A percentile compares a stretch with the other conserved stretches of the same genome.
These are phyloP conservation scores for Drosophila seclusa DNA, from an alignment of 2,888 invertebrate genomes.

Conservation along the genomic window DNA sequence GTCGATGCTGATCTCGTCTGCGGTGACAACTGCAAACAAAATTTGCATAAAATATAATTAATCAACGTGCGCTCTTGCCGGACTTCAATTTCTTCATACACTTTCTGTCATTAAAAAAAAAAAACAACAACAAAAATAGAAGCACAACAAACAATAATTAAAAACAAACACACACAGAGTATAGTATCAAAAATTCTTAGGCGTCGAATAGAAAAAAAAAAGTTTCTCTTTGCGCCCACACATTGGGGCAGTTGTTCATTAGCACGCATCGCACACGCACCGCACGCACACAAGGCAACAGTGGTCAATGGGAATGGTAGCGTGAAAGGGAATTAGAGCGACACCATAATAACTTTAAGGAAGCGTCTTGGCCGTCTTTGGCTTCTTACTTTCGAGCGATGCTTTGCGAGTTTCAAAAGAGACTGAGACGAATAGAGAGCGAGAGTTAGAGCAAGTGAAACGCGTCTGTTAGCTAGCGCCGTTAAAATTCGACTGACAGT, in stretches of 20 bases:
- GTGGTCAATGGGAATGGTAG: slow-evolving; percentile 12
- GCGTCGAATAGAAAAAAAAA: slow-evolving; percentile 25
- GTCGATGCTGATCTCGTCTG: background rate
- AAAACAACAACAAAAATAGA: slow-evolving; percentile 17
- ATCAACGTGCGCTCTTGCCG: slow-evolving; percentile 44
- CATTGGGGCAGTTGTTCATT: slow-evolving; percentile 47
- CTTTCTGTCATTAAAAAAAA: slow-evolving; percentile 33
- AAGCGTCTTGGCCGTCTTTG: slow-evolving; percentile 42
- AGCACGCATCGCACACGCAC: slow-evolving; percentile 63
- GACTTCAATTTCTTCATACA: slow-evolving; percentile 55
- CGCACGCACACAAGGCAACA: slow-evolving; percentile 32
- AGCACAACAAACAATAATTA: slow-evolving; percentile 26
- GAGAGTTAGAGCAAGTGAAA: slow-evolving; percentile 48
- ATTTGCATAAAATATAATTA: slow-evolving; percentile 70
- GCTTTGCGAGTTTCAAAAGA: slow-evolving; percentile 23
- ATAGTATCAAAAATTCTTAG: slow-evolving; percentile 42
- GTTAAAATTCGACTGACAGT: slow-evolving; percentile 66
- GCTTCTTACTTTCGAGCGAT: slow-evolving; percentile 48
- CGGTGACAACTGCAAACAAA: slow-evolving; percentile 49
- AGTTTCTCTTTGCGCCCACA: slow-evolving; percentile 75
- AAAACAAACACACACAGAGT: slow-evolving; percentile 38
- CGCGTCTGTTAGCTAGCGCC: slow-evolving; percentile 71
- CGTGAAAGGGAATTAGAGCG: slow-evolving; percentile 1
- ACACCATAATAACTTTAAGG: slow-evolving; percentile 34
- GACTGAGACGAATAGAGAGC: slow-evolving; percentile 3